Conservation (phyloP, 2,113 vertebrate genomes). For the Aegithalos caudatus region DNA sequence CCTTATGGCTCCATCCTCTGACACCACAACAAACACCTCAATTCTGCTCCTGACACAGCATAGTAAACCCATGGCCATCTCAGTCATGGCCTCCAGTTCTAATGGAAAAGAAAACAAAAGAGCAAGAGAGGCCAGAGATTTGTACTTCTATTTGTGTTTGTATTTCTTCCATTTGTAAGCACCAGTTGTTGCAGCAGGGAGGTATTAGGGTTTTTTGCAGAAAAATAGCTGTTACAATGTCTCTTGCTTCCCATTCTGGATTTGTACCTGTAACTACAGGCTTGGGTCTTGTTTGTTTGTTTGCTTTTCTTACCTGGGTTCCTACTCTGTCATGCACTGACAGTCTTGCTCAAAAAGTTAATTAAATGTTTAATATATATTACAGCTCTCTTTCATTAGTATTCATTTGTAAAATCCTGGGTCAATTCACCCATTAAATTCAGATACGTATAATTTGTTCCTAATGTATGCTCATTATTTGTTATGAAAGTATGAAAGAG, state of each 20-base stretch:
- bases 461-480: slow-evolving; percentile 56
- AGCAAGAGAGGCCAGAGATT: not conserved
- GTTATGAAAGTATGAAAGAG: slow-evolving; percentile 23
- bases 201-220: not conserved
- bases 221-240: not conserved
- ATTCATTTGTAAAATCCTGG: slow-evolving; percentile 36
- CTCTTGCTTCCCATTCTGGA: not conserved
- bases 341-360: slow-evolving; percentile 32
- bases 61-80: not conserved
- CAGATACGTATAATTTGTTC: slow-evolving; percentile 41
- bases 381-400: slow-evolving; percentile 25
- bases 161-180: not conserved
- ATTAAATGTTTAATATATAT: slow-evolving; percentile 39
- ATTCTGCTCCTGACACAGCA: not conserved
- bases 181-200: not conserved
- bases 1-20: not conserved
- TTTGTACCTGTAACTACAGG: not conserved
- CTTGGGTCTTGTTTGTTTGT: not conserved
- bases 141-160: too few relatives aligned
- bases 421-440: slow-evolving; percentile 36
- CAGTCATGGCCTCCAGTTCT: not conserved
- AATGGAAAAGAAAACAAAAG: not conserved
- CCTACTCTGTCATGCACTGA: not conserved
- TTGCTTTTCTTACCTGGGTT: not conserved
- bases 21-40: not conserved